Evolutionary conservation across 2,888 invertebrate species (phyloP), one percentile per base, ranked within the genome.

Genomic region (Helicoverpa assulta): DNA sequence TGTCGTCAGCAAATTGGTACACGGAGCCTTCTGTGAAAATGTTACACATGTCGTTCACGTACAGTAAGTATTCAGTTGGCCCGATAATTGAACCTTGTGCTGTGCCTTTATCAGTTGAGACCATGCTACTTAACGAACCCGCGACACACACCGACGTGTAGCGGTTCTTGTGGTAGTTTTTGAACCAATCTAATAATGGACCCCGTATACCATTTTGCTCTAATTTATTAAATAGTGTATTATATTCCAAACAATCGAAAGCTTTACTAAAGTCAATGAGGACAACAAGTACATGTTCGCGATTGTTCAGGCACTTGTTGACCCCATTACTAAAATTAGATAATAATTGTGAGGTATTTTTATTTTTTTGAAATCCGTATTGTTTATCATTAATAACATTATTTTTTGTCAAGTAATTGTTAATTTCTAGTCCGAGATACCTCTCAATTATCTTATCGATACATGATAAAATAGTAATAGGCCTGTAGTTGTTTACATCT

Each of bases 361-460:
- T 60, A 4, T 52, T 47, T 19, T 33, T 54, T 43, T 60, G 66
- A n/a, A 67, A 67, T 3, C 66, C 59, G 18, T n/a, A 67, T 16
- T 67, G 59, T 50, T 60, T 59, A n/a, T 54, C 50, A n/a, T 52
- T 16, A 5, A 60, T 18, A n/a, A 51, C 29, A 10, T 50, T 47
- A 6, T 66, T 66, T 16, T 19, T 50, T n/a, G 43, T 16, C 5
- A 58, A 33, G 19, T 54, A 66, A 8, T 59, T 26, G 5, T 54
- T 33, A 2, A 66, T 19, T 50, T 29, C 14, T 7, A 29, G 26
- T 7, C 59, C 52, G 1, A 66, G n/a, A n/a, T n/a, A n/a, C n/a
- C n/a, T n/a, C n/a, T n/a, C n/a, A n/a, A n/a, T n/a, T n/a, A 66
- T 54, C 54, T 66, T 66, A 37, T 67, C 56, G 6, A 67, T 56